Percentiles rank a stretch among this genome's conserved stretches.
Evolutionary conservation across 2,888 invertebrate species (phyloP).

Genomic region (Microchrysa polita): DNA sequence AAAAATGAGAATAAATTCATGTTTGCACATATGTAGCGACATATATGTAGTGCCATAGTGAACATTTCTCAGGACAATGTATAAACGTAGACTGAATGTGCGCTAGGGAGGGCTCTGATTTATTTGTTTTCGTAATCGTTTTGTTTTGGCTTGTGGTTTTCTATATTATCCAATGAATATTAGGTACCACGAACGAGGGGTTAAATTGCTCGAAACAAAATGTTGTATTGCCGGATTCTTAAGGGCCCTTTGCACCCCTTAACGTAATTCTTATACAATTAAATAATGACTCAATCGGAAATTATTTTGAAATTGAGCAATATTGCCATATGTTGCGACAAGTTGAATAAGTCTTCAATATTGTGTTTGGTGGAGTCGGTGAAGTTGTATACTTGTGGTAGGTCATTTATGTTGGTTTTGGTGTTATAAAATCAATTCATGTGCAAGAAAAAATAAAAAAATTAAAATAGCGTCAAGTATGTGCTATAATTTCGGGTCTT

Average conservation of each 20-base stretch:
- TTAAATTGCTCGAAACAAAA: not conserved
- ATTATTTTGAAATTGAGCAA: constrained; percentile 39
- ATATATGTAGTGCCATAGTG: too few species aligned
- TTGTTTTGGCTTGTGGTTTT: constrained; percentile 31
- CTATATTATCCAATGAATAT: not conserved
- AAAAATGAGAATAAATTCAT: constrained; percentile 15
- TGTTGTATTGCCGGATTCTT: not conserved
- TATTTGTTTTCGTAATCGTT: constrained; percentile 36
- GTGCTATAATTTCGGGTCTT: too few species aligned
- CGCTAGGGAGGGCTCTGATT: constrained; percentile 29
- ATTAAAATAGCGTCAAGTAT: too few species aligned
- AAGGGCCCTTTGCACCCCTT: constrained; percentile 16
- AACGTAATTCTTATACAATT: constrained; percentile 27
- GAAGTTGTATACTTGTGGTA: too few species aligned
- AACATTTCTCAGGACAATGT: not conserved
- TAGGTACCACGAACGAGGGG: too few species aligned
- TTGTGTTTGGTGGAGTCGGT: too few species aligned
- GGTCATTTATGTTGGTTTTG: too few species aligned
- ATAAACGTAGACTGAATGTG: not conserved
- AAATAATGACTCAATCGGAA: constrained; percentile 41
- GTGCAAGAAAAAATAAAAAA: too few species aligned
- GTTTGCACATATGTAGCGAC: constrained; percentile 9
- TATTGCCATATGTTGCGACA: constrained; percentile 38
- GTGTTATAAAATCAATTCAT: too few species aligned
- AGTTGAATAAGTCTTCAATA: constrained; percentile 26